Evolutionary conservation across 2,888 invertebrate genomes (phyloP).

Genomic region (Amphimallon solstitiale): DNA sequence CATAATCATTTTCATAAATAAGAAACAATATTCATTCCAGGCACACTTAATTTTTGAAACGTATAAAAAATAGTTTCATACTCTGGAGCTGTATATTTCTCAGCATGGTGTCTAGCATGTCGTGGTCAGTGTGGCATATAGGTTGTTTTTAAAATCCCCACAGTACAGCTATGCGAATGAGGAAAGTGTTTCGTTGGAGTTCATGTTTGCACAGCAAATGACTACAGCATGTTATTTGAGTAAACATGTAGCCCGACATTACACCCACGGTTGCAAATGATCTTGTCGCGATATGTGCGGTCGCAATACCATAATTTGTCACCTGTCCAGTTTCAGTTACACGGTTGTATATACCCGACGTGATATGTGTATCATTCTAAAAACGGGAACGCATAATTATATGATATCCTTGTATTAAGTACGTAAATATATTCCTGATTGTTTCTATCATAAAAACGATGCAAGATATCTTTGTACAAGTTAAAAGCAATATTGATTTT

Average conservation of each 20-base stretch:
- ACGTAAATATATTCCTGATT: too few species aligned
- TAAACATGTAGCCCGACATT: slow-evolving; percentile 37
- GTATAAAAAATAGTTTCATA: too few species aligned
- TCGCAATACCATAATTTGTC: slow-evolving; percentile 40
- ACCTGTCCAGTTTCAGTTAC: slow-evolving; percentile 38
- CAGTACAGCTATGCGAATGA: neutral
- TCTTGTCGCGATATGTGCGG: slow-evolving; percentile 41
- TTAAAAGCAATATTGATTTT: too few species aligned
- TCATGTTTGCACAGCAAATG: slow-evolving; percentile 40
- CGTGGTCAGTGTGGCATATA: neutral
- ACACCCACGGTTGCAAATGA: slow-evolving; percentile 42
- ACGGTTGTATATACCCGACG: slow-evolving; percentile 15
- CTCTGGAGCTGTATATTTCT: too few species aligned
- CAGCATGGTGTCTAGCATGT: too few species aligned
- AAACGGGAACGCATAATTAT: slow-evolving; percentile 18
- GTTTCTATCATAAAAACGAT: too few species aligned
- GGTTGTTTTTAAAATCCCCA: slow-evolving; percentile 1
- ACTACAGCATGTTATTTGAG: slow-evolving; percentile 39
- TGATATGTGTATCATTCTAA: slow-evolving; percentile 5
- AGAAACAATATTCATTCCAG: too few species aligned
- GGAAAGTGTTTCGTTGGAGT: slow-evolving; percentile 29
- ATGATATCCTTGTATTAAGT: neutral
- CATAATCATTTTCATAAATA: too few species aligned
- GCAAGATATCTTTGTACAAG: too few species aligned
- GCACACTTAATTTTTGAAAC: too few species aligned